Percentiles rank a stretch among this genome's conserved stretches.
Conservation (phyloP, 2,888 invertebrate species). For the Rhodophaea formosa region DNA sequence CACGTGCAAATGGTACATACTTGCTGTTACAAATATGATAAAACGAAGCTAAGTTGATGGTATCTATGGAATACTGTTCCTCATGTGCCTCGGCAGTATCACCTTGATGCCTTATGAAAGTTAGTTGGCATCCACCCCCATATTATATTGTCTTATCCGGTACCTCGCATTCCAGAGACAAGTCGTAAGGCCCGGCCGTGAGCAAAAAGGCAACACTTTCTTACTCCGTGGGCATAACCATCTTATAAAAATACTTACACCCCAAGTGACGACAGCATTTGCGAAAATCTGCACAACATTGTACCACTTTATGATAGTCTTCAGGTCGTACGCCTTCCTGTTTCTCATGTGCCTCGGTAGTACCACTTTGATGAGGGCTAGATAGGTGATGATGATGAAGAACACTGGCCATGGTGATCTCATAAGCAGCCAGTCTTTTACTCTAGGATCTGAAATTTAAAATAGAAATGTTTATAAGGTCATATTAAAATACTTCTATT, state of each 20-base stretch:
- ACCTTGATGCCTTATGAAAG: too few relatives aligned
- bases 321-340: constrained; percentile 84
- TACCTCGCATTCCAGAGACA: too few relatives aligned
- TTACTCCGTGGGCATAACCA: too few relatives aligned
- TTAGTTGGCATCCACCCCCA: too few relatives aligned
- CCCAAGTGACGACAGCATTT: constrained; percentile 84
- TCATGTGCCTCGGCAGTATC: too few relatives aligned
- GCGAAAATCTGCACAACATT: constrained; percentile 90
- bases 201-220: too few relatives aligned
- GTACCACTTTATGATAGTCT: constrained; percentile 85
- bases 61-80: too few relatives aligned
- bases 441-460: constrained; percentile 74
- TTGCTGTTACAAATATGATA: too few relatives aligned
- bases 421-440: constrained; percentile 84
- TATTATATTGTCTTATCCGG: too few relatives aligned
- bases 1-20: too few relatives aligned
- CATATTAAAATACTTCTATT: background rate
- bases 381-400: constrained; percentile 75
- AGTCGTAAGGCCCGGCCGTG: too few relatives aligned
- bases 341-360: constrained; percentile 86
- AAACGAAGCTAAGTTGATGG: too few relatives aligned
- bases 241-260: constrained; percentile 82
- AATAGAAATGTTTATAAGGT: background rate
- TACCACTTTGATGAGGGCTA: constrained; percentile 78
- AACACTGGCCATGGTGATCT: constrained; percentile 79